These are phyloP conservation scores for Aphaenogaster floridana DNA, from an alignment of 1,140 invertebrate species.

Conservation along the genomic window DNA sequence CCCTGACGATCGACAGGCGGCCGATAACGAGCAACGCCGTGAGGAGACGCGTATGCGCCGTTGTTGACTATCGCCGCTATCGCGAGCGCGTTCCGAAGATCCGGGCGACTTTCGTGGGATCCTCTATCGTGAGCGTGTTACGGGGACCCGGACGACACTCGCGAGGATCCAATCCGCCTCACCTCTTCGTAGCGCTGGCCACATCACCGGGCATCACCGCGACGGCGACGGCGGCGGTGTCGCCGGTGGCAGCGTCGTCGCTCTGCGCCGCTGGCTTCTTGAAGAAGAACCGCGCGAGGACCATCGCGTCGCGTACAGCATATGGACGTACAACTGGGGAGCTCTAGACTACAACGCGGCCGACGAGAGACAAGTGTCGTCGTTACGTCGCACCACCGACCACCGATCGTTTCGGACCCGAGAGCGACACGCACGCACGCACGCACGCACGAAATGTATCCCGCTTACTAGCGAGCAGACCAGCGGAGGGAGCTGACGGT, in stretches of 20 bases:
- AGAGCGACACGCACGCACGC: background rate
- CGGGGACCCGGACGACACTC: background rate
- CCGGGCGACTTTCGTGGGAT: background rate
- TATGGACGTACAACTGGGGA: conserved; percentile 62
- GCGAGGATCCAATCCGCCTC: conserved; percentile 19
- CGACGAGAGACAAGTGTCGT: conserved; percentile 19
- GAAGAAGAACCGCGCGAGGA: conserved; percentile 77
- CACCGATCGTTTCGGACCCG: background rate
- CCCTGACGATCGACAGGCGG: background rate
- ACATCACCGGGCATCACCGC: conserved; percentile 47
- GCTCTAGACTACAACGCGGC: background rate
- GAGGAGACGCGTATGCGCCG: background rate
- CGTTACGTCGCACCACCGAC: conserved; percentile 1
- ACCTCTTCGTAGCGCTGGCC: conserved; percentile 63
- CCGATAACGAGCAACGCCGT: background rate
- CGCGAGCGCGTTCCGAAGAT: background rate
- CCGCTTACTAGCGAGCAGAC: conserved; percentile 22
- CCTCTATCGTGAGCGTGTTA: conserved; percentile 59
- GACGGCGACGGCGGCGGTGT: conserved; percentile 2
- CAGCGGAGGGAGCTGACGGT: background rate
- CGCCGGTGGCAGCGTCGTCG: conserved; percentile 51
- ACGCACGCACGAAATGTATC: conserved; percentile 6
- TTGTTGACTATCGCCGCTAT: background rate
- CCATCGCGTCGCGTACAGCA: conserved; percentile 76
- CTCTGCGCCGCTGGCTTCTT: conserved; percentile 66